Conservation (phyloP, 2,888 invertebrate species). For the Acanthosepion esculentum region DNA sequence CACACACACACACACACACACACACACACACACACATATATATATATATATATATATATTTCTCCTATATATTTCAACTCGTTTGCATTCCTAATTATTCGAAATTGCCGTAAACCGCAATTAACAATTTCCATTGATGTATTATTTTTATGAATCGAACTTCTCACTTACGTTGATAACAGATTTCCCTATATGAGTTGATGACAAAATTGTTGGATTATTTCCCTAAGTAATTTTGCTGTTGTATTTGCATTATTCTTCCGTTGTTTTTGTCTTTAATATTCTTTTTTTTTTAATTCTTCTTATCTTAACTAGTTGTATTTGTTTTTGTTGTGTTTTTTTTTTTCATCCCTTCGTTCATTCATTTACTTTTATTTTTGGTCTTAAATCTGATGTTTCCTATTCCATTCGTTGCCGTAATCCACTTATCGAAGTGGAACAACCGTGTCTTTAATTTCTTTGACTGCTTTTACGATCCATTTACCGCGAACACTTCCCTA, state of each 20-base stretch:
- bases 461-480: constrained; percentile 9
- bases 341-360: neutral
- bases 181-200: neutral
- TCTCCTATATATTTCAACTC: neutral
- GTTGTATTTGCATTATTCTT: neutral
- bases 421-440: neutral
- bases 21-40: too few relatives aligned
- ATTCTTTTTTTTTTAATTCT: neutral
- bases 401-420: neutral
- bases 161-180: neutral
- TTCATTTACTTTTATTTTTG: neutral
- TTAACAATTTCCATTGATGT: neutral
- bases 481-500: neutral
- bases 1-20: too few relatives aligned
- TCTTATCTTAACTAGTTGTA: neutral
- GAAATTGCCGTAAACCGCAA: neutral
- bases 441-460: neutral
- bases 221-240: neutral
- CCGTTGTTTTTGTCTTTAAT: neutral
- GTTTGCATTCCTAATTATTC: neutral
- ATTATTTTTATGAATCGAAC: neutral
- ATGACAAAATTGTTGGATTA: neutral
- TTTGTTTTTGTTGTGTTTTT: neutral
- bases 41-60: too few relatives aligned
- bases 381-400: too few relatives aligned